These are phyloP conservation scores for Trialeurodes vaporariorum DNA, from an alignment of 1,140 invertebrate species.

Conservation along the genomic window DNA sequence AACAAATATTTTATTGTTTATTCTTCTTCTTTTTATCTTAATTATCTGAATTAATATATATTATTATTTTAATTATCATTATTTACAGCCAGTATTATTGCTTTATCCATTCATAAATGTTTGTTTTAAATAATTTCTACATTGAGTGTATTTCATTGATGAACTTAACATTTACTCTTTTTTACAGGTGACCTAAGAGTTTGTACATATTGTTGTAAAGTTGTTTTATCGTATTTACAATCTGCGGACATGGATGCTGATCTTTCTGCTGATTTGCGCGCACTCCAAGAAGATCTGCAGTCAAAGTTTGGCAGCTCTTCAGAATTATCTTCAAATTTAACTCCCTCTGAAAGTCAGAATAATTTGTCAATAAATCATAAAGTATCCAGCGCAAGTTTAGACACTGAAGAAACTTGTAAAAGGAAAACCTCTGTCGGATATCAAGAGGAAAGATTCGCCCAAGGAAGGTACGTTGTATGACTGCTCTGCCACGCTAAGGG, in stretches of 20 bases:
- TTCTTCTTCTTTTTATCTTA: too few species aligned
- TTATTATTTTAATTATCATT: too few species aligned
- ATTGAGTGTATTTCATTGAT: too few species aligned
- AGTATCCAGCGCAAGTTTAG: background rate
- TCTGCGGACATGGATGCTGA: conserved; percentile 63
- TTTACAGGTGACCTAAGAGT: conserved; percentile 69
- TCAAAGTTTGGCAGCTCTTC: conserved; percentile 43
- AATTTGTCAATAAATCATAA: background rate
- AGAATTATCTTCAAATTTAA: background rate
- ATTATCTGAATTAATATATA: too few species aligned
- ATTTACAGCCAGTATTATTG: too few species aligned
- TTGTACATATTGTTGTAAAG: conserved; percentile 87
- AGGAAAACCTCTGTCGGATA: conserved; percentile 51
- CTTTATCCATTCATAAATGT: too few species aligned
- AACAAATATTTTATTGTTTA: too few species aligned
- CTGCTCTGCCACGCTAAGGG: background rate
- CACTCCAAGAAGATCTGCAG: conserved; percentile 70
- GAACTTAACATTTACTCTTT: too few species aligned
- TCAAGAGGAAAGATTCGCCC: conserved; percentile 62
- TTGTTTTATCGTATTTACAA: conserved; percentile 77
- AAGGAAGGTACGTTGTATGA: conserved; percentile 20
- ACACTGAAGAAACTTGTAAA: conserved; percentile 16
- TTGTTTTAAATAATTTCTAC: too few species aligned
- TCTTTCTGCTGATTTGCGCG: conserved; percentile 62
- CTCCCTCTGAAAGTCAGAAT: background rate